Evolutionary conservation across 2,797 vertebrate species (phyloP).

Genomic region (Typhlichthys subterraneus): DNA sequence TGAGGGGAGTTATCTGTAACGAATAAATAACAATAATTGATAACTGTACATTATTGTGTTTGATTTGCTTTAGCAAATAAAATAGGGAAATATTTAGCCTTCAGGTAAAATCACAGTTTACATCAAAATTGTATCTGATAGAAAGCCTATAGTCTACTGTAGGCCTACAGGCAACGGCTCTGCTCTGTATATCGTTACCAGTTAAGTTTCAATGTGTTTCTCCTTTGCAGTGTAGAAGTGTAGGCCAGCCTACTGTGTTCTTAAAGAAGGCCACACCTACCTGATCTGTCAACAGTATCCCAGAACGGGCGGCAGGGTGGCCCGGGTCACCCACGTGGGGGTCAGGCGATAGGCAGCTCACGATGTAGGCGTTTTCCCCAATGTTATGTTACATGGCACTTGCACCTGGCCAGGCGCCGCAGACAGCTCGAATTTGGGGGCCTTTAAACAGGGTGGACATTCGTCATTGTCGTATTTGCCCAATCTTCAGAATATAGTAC

Average conservation of each 20-base stretch:
- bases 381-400: constrained; percentile 78
- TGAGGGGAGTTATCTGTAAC: too few species aligned
- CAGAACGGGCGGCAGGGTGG: constrained; percentile 69
- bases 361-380: constrained; percentile 66
- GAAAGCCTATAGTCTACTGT: too few species aligned
- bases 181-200: too few species aligned
- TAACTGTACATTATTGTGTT: too few species aligned
- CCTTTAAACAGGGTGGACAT: constrained; percentile 46
- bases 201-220: too few species aligned
- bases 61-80: too few species aligned
- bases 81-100: too few species aligned
- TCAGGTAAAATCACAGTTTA: too few species aligned
- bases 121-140: too few species aligned
- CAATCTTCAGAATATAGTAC: constrained; percentile 44
- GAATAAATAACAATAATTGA: too few species aligned
- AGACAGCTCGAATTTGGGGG: constrained; percentile 51
- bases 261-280: constrained; percentile 79
- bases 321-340: constrained; percentile 81
- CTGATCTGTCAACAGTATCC: constrained; percentile 72
- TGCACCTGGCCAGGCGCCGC: constrained; percentile 74
- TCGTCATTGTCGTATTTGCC: constrained; percentile 46
- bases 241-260: neutral
- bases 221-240: neutral
- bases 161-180: too few species aligned
- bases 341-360: constrained; percentile 73